These are phyloP conservation scores for Verasper variegatus DNA, from an alignment of 2,113 vertebrate genomes.

Conservation along the genomic window DNA sequence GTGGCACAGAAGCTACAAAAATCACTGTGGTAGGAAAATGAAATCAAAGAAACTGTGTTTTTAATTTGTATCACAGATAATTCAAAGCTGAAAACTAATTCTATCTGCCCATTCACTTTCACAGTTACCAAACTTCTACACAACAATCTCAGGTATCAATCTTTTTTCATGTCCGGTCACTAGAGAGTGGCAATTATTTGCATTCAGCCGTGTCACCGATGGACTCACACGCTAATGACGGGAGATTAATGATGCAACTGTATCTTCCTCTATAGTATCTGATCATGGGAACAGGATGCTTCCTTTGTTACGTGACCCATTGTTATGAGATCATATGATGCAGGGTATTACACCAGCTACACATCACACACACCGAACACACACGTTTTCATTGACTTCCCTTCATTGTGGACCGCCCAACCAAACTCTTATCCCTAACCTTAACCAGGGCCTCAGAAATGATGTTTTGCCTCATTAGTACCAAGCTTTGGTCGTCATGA, in stretches of 20 bases:
- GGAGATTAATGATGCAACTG: conserved; percentile 9
- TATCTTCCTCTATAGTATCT: conserved; percentile 1
- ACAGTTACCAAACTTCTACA: not conserved
- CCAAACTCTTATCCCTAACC: too few relatives aligned
- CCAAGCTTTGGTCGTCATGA: too few relatives aligned
- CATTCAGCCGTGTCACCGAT: conserved; percentile 8
- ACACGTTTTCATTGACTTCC: too few relatives aligned
- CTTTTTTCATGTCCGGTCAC: conserved; percentile 4
- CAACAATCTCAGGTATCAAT: conserved; percentile 18
- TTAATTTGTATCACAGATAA: not conserved
- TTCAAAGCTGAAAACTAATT: not conserved
- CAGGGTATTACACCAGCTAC: not conserved
- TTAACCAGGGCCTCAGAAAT: too few relatives aligned
- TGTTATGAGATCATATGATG: conserved; percentile 12
- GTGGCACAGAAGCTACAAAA: not conserved
- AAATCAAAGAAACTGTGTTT: not conserved
- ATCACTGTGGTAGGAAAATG: too few relatives aligned
- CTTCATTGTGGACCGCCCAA: too few relatives aligned
- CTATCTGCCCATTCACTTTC: not conserved
- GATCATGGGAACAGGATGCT: conserved; percentile 12
- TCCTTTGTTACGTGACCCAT: conserved; percentile 18
- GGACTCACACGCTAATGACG: not conserved
- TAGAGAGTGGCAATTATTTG: conserved; percentile 38
- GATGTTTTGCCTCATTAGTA: too few relatives aligned
- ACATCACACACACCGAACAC: not conserved